Percentiles rank a stretch among this genome's conserved stretches.
Conservation (phyloP, 2,888 invertebrate genomes). For the Salpingus planirostris region DNA sequence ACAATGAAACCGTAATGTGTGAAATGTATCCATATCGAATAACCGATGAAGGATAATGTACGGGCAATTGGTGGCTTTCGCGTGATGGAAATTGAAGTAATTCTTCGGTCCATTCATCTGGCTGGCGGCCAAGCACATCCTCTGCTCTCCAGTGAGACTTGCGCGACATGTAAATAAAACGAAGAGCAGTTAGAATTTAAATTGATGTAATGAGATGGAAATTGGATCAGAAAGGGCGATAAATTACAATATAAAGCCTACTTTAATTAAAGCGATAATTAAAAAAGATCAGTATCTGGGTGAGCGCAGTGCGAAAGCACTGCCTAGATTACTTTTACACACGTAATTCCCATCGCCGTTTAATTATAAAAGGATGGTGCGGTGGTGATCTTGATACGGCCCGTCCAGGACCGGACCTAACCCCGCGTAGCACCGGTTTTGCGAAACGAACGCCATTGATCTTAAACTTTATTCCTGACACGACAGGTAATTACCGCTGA, state of each 20-base stretch:
- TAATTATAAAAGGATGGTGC: too few species aligned
- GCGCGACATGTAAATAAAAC: constrained; percentile 18
- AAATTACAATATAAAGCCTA: constrained; percentile 39
- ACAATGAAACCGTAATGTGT: too few species aligned
- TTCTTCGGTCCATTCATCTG: constrained; percentile 17
- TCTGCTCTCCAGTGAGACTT: constrained; percentile 10
- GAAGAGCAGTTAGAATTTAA: constrained; percentile 33
- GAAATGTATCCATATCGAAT: too few species aligned
- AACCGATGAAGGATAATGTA: too few species aligned
- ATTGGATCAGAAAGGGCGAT: constrained; percentile 37
- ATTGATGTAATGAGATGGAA: constrained; percentile 41
- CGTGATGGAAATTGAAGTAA: too few species aligned
- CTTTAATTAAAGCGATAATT: constrained; percentile 41
- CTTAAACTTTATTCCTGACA: too few species aligned
- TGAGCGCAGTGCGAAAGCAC: constrained; percentile 15
- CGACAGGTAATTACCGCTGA: too few species aligned
- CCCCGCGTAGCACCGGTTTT: too few species aligned
- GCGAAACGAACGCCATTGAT: too few species aligned
- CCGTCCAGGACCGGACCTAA: too few species aligned
- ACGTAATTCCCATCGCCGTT: constrained; percentile 23
- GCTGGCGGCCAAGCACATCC: constrained; percentile 17
- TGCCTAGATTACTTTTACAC: constrained; percentile 18
- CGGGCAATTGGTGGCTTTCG: too few species aligned
- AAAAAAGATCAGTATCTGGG: constrained; percentile 33
- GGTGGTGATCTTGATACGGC: too few species aligned